Evolutionary conservation across 2,797 vertebrate genomes (phyloP).

Genomic region (Melopsittacus undulatus): DNA sequence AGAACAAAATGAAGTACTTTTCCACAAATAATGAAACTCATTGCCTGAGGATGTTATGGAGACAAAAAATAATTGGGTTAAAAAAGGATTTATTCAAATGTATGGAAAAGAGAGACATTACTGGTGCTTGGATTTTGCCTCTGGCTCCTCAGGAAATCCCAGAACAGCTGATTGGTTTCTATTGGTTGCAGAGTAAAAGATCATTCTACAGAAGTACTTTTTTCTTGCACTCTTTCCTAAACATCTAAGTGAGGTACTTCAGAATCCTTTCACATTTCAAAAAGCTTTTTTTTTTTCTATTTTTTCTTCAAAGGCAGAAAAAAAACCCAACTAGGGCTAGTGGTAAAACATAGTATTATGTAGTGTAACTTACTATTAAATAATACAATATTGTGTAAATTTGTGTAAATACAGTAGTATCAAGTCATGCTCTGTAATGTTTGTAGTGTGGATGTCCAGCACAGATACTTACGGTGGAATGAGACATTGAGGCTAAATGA

Average conservation of each 20-base stretch:
- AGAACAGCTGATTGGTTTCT: background rate
- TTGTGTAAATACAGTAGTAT: background rate
- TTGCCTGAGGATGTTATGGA: background rate
- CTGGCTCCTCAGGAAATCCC: background rate
- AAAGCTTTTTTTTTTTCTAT: background rate
- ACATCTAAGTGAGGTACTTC: background rate
- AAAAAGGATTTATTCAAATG: slow-evolving; percentile 11
- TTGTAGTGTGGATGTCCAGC: background rate
- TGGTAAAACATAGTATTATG: background rate
- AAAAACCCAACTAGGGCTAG: background rate
- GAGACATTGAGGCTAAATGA: background rate
- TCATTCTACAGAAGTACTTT: background rate
- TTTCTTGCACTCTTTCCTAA: background rate
- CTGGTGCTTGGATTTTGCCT: background rate
- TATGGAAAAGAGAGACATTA: background rate
- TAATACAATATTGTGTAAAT: background rate
- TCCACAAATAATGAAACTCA: background rate
- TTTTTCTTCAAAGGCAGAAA: background rate
- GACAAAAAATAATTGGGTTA: background rate
- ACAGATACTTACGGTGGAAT: background rate
- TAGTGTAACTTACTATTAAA: background rate
- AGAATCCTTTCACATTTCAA: background rate
- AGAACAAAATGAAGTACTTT: slow-evolving; percentile 9
- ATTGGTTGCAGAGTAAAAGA: background rate
- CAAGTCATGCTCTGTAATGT: fast-evolving